Conservation (phyloP, 1,140 invertebrate species). For the Rhagoletis zephyria region DNA sequence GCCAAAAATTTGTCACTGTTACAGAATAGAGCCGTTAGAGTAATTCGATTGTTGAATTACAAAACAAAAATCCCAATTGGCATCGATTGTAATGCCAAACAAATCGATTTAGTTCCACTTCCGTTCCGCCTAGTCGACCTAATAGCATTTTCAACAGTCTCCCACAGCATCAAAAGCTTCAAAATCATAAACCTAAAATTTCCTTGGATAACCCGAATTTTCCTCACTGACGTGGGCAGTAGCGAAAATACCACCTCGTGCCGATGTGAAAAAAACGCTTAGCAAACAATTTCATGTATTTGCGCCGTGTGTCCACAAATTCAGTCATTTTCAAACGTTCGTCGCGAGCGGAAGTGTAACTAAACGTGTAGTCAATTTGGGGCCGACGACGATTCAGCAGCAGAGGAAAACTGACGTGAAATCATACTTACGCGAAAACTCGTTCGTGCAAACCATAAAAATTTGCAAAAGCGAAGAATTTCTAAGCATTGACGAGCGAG, state of each 20-base stretch:
- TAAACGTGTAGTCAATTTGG: not conserved
- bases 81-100: not conserved
- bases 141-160: too few species aligned
- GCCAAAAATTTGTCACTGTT: too few species aligned
- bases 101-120: not conserved
- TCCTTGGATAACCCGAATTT: not conserved
- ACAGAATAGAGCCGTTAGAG: too few species aligned
- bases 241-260: not conserved
- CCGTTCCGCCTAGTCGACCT: not conserved
- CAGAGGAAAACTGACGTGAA: slow-evolving; percentile 12
- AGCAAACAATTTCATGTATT: not conserved
- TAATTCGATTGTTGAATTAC: too few species aligned
- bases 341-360: slow-evolving; percentile 21
- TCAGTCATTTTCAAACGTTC: slow-evolving; percentile 36
- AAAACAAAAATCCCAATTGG: not conserved
- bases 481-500: not conserved
- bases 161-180: too few species aligned
- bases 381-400: not conserved
- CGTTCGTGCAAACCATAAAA: not conserved
- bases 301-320: not conserved
- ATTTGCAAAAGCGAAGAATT: not conserved
- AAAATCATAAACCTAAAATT: not conserved
- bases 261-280: not conserved
- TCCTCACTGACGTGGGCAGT: slow-evolving; percentile 8
- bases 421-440: not conserved